phyloP scores from a whole-genome alignment of 2,888 invertebrate species.

The Callosobruchus maculatus region DNA sequence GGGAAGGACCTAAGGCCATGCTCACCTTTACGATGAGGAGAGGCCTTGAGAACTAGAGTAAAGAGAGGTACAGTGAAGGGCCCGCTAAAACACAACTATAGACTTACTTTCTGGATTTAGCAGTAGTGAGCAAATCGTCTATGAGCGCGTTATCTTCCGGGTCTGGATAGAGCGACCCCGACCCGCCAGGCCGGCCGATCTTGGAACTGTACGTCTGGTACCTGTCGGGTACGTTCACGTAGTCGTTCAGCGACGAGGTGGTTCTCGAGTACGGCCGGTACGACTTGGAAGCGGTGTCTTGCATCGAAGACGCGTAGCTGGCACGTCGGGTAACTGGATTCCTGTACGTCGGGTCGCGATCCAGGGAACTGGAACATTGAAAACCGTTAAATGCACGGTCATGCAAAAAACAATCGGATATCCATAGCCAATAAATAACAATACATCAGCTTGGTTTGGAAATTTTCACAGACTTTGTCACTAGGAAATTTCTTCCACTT shows the following conservation, averaged over 20 bases:
- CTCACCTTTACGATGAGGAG: too few species aligned
- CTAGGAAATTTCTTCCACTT: too few species aligned
- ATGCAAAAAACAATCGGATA: too few species aligned
- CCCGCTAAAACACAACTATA: too few species aligned
- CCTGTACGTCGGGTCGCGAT: conserved; percentile 35
- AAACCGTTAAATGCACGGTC: too few species aligned
- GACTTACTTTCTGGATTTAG: conserved; percentile 45
- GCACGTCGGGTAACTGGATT: conserved; percentile 29
- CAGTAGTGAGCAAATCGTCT: conserved; percentile 42
- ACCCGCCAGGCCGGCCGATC: conserved; percentile 30
- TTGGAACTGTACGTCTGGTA: conserved; percentile 43
- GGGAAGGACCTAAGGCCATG: too few species aligned
- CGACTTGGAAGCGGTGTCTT: conserved; percentile 16
- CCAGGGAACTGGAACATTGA: conserved; percentile 35
- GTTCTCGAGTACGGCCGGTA: conserved; percentile 38
- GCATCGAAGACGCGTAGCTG: background rate
- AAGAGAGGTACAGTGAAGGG: too few species aligned
- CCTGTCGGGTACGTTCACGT: conserved; percentile 43
- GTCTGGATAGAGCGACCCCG: conserved; percentile 37
- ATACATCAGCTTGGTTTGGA: too few species aligned
- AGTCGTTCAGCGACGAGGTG: conserved; percentile 42
- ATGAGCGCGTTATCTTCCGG: conserved; percentile 37
- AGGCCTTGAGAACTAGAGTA: too few species aligned
- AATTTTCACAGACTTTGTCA: too few species aligned
- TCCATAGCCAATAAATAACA: too few species aligned